Evolutionary conservation across 1,140 invertebrate genomes (phyloP), one percentile per base, ranked within the genome.

Genomic region (Calosoma granatense): DNA sequence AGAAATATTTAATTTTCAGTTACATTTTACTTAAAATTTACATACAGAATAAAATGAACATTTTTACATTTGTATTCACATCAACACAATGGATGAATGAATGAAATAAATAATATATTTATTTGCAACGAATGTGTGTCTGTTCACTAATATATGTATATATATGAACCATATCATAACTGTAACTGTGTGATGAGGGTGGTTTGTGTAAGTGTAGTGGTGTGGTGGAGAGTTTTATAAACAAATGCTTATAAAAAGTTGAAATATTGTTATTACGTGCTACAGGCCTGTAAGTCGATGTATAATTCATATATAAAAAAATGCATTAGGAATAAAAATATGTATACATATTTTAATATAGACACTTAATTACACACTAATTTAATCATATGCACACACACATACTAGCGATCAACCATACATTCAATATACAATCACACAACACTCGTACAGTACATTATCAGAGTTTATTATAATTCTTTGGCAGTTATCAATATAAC

Each of bases 11-110:
- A 47, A 12, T 47, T 17, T 11, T 47, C 9, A 47, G 41, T 47
- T 47, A 47, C 41, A 47, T n/a, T n/a, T n/a, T n/a, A 47, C 17
- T 47, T 47, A 47, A 36, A 47, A 47, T 47, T 47, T 47, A 47
- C 41, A 47, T 47, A 47, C 41, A 47, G 41, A 47, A 47, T 4
- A 47, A 47, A 47, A 9, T 6, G 15, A 47, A 36, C 26, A 47
- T 47, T 47, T 47, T 11, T 47, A 47, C 41, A 47, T 12, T 9
- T 47, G 41, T 47, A 47, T 30, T 30, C 26, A 30, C 26, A 47
- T 47, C 9, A 12, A 12, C 41, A 47, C 41, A 47, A 47, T 36
- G 26, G n/a, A 36, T 36, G n/a, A 36, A 9, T 9, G n/a, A 9
- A 36, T 9, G n/a, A 36, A 36, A 9, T n/a, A 36, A 36, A 36